phyloP scores from a whole-genome alignment of 2,888 invertebrate species.

The Pterostichus niger region DNA sequence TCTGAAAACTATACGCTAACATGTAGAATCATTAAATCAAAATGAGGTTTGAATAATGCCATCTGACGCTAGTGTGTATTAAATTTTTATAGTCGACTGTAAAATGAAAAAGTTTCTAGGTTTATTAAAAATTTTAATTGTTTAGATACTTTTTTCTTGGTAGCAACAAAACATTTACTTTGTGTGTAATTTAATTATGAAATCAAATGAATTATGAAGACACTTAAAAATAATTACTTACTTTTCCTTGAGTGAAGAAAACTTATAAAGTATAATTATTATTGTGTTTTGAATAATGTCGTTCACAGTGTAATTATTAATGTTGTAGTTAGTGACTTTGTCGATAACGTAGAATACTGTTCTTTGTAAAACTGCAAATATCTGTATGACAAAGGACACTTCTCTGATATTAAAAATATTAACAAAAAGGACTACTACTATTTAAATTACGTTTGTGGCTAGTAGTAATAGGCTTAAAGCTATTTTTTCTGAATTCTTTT shows the following conservation, averaged over 20 bases:
- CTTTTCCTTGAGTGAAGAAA: constrained; percentile 4
- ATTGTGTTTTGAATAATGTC: too few relatives aligned
- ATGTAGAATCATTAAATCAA: constrained; percentile 5
- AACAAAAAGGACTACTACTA: too few relatives aligned
- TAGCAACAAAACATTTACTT: too few relatives aligned
- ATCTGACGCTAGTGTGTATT: background rate
- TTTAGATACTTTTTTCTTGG: background rate
- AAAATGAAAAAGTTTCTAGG: background rate
- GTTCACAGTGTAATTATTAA: too few relatives aligned
- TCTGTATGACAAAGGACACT: too few relatives aligned
- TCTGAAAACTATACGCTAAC: constrained; percentile 2
- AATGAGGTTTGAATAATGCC: background rate
- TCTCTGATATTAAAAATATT: too few relatives aligned
- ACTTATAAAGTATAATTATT: constrained; percentile 7
- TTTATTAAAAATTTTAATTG: constrained; percentile 7
- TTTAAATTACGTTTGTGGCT: too few relatives aligned
- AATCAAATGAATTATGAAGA: constrained; percentile 19
- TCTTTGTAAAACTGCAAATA: too few relatives aligned
- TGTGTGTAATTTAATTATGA: background rate
- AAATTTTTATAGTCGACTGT: constrained; percentile 9
- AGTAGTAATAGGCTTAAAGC: too few relatives aligned
- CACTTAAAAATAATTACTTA: constrained; percentile 25
- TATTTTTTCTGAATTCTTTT: too few relatives aligned
- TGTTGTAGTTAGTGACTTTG: too few relatives aligned
- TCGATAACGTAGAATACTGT: too few relatives aligned